phyloP scores from a whole-genome alignment of 2,113 vertebrate genomes.

The Drymodes brunneopygia region DNA sequence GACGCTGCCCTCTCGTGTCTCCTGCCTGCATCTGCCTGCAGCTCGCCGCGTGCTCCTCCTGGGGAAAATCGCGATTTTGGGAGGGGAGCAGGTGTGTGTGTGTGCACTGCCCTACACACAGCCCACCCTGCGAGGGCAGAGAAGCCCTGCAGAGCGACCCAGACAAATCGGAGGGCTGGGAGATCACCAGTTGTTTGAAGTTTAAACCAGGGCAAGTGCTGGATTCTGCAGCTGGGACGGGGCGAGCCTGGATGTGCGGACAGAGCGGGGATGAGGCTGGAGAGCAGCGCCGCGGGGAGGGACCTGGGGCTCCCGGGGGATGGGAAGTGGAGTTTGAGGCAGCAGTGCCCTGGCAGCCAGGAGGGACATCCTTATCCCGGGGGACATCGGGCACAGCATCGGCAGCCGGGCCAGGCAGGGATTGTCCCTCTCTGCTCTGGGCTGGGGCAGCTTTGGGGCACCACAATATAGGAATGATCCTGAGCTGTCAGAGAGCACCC shows the following conservation, averaged over 20 bases:
- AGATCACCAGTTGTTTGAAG: rapidly evolving
- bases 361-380: background rate
- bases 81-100: background rate
- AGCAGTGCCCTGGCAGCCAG: background rate
- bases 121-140: background rate
- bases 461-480: rapidly evolving
- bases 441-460: background rate
- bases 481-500: background rate
- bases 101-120: rapidly evolving
- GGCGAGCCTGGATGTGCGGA: rapidly evolving
- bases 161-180: background rate
- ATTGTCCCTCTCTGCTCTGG: background rate
- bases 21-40: background rate
- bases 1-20: slow-evolving; percentile 73
- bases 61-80: rapidly evolving
- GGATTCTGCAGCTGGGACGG: background rate
- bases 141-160: background rate
- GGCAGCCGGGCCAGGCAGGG: no score
- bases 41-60: rapidly evolving
- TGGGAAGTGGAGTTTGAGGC: background rate
- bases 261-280: background rate
- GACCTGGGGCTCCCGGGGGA: rapidly evolving
- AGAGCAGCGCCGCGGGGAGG: background rate
- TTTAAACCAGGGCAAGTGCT: rapidly evolving
- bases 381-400: background rate